phyloP scores from a whole-genome alignment of 1,140 invertebrate genomes.

The Rhagoletis pomonella region DNA sequence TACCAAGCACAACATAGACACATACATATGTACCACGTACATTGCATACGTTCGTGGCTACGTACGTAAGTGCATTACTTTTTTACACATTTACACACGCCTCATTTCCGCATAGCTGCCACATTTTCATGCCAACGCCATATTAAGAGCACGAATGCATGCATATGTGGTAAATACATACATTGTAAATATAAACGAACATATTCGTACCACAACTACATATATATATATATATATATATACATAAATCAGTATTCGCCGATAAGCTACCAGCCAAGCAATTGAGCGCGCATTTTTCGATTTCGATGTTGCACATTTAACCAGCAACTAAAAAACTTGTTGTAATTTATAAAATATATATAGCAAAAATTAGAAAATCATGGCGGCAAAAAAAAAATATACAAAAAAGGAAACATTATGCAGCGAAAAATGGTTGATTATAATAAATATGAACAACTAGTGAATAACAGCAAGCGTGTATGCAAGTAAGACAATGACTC shows the following conservation, averaged over 20 bases:
- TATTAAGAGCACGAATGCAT: not conserved
- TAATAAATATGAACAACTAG: not conserved
- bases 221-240: not conserved
- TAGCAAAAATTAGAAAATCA: not conserved
- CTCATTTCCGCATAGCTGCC: slow-evolving; percentile 19
- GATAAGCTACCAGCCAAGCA: too few species aligned
- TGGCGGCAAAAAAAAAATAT: not conserved
- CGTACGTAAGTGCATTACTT: not conserved
- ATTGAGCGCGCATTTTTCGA: too few species aligned
- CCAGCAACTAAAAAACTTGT: not conserved
- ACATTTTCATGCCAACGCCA: not conserved
- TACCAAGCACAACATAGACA: not conserved
- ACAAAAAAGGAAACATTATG: not conserved
- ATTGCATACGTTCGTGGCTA: not conserved
- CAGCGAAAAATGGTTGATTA: not conserved
- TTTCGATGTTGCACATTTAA: slow-evolving; percentile 25
- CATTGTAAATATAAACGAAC: not conserved
- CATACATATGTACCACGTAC: not conserved
- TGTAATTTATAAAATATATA: not conserved
- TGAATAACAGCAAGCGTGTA: not conserved
- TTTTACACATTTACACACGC: not conserved
- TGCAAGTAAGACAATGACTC: not conserved
- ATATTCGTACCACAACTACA: too few species aligned
- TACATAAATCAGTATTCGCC: not conserved
- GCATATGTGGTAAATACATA: not conserved